A percentile compares a stretch with the other conserved stretches of the same genome.
phyloP scores from a whole-genome alignment of 2,888 invertebrate species.

The Dolichomitus sp. region DNA sequence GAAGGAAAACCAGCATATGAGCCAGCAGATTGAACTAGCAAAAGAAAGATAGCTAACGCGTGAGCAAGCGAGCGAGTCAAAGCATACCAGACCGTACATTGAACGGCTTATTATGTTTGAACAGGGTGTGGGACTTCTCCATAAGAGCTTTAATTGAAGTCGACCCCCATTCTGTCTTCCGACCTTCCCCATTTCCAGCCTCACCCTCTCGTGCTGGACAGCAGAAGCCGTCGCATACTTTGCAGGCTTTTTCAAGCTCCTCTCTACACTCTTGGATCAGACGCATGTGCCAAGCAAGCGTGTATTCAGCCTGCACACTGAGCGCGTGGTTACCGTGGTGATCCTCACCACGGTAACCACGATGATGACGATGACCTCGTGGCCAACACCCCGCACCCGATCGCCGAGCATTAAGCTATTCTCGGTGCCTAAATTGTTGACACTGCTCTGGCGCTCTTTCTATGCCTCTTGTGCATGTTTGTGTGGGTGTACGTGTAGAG shows the following conservation, averaged over 20 bases:
- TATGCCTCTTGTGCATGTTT: slow-evolving; percentile 6
- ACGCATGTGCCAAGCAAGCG: neutral
- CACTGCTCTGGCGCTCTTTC: slow-evolving; percentile 67
- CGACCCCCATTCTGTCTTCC: slow-evolving; percentile 57
- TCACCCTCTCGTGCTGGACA: slow-evolving; percentile 72
- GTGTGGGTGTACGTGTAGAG: neutral
- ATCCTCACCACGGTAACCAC: slow-evolving; percentile 1
- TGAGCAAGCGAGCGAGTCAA: slow-evolving; percentile 14
- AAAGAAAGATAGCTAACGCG: slow-evolving; percentile 16
- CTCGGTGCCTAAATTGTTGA: slow-evolving; percentile 80
- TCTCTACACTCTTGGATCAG: slow-evolving; percentile 51
- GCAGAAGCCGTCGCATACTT: slow-evolving; percentile 26
- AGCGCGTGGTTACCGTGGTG: no score
- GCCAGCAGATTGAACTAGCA: neutral
- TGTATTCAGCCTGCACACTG: neutral
- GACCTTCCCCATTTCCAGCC: slow-evolving; percentile 33
- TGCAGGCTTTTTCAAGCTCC: slow-evolving; percentile 61
- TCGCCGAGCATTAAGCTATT: slow-evolving; percentile 75
- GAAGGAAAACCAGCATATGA: neutral
- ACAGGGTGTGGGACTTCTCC: slow-evolving; percentile 78
- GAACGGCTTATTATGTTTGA: slow-evolving; percentile 79
- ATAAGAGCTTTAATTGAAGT: slow-evolving; percentile 81
- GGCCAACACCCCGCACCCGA: slow-evolving; percentile 50
- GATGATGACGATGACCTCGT: slow-evolving; percentile 40
- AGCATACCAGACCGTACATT: slow-evolving; percentile 10